phyloP scores from a whole-genome alignment of 1,140 invertebrate genomes.

The Drosophila ercepeae region DNA sequence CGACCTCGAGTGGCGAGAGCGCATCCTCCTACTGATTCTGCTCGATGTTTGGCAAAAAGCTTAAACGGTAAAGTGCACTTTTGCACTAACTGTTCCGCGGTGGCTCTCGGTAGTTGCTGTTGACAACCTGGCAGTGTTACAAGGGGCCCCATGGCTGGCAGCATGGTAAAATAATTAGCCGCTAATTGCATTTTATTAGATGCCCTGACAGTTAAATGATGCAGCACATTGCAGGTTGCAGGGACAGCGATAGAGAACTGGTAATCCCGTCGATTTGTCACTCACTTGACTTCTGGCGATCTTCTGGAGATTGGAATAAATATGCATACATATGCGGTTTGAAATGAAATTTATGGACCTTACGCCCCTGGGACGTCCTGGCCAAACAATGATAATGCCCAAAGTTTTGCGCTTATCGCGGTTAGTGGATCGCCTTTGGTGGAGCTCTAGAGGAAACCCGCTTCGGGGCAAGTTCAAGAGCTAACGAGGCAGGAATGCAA shows the following conservation, averaged over 20 bases:
- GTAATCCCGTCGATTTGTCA: constrained; percentile 20
- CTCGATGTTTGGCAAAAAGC: constrained; percentile 70
- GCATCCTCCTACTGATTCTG: constrained; percentile 22
- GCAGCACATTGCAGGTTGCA: constrained; percentile 29
- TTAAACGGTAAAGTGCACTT: constrained; percentile 61
- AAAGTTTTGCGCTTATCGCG: constrained; percentile 55
- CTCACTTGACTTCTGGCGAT: constrained; percentile 5
- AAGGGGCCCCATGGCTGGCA: constrained; percentile 5
- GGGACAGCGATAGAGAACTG: background rate
- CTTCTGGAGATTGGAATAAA: constrained; percentile 19
- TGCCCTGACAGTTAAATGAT: constrained; percentile 59
- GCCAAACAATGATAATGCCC: constrained; percentile 56
- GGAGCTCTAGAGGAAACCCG: constrained; percentile 22
- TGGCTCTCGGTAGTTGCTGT: constrained; percentile 16
- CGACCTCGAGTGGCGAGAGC: constrained; percentile 13
- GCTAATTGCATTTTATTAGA: constrained; percentile 73
- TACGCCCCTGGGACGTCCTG: background rate
- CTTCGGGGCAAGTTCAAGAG: constrained; percentile 60
- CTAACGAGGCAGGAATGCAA: constrained; percentile 78
- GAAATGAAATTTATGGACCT: constrained; percentile 8
- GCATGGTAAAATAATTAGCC: constrained; percentile 72
- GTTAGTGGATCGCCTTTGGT: constrained; percentile 47
- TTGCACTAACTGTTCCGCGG: constrained; percentile 70
- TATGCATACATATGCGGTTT: background rate
- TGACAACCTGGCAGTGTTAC: constrained; percentile 28